phyloP scores from a whole-genome alignment of 2,113 vertebrate genomes.

The Tenebrosternarchus preto region DNA sequence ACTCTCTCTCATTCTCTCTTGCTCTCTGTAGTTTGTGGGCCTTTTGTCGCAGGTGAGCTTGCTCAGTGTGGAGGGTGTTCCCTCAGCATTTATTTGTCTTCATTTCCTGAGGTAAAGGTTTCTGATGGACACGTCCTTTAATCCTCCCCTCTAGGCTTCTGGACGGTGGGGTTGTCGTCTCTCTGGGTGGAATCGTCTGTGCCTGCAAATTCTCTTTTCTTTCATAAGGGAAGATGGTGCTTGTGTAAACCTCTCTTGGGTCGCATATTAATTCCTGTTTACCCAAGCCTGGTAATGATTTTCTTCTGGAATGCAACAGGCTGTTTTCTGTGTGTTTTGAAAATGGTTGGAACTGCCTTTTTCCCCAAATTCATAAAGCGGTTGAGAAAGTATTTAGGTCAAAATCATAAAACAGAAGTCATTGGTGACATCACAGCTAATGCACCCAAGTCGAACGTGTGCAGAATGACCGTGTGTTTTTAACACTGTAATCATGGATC shows the following conservation, averaged over 20 bases:
- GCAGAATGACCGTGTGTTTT: no score
- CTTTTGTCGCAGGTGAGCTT: neutral
- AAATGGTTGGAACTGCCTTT: neutral
- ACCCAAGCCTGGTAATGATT: neutral
- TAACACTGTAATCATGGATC: neutral
- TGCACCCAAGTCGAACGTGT: no score
- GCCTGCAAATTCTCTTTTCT: neutral
- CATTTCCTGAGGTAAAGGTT: constrained; percentile 18
- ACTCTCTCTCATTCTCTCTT: constrained; percentile 1
- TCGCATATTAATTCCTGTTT: neutral
- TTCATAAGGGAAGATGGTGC: constrained; percentile 5
- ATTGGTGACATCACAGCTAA: neutral
- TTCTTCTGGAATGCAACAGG: neutral
- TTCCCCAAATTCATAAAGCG: neutral
- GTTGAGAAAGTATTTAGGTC: neutral
- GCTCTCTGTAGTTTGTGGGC: neutral
- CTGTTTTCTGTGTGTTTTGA: neutral
- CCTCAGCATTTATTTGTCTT: neutral
- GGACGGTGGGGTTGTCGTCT: neutral
- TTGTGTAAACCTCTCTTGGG: neutral
- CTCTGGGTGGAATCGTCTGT: neutral
- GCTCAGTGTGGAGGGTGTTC: neutral
- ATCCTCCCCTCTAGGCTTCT: constrained; percentile 2
- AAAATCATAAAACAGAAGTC: neutral
- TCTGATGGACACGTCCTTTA: constrained; percentile 11